Percentiles rank a stretch among this genome's conserved stretches.
Evolutionary conservation across 2,888 invertebrate species (phyloP).

Genomic region (Scaeva pyrastri): DNA sequence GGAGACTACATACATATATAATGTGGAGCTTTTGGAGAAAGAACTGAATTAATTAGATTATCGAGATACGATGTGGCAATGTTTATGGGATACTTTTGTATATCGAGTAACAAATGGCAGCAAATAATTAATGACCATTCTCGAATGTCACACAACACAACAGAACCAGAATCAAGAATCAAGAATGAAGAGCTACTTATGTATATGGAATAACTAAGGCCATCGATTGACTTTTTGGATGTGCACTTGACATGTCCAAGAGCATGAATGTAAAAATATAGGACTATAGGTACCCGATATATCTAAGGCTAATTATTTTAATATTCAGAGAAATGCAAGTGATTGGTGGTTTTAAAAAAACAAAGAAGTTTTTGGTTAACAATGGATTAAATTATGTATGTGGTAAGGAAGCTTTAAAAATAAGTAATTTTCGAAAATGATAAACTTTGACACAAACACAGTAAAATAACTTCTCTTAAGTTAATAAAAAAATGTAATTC

Average conservation of each 20-base stretch:
- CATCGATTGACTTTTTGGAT: conserved; percentile 61
- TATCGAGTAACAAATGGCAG: conserved; percentile 69
- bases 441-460: too few species aligned
- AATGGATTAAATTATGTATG: too few species aligned
- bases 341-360: not conserved
- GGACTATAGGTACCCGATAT: not conserved
- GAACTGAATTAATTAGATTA: conserved; percentile 73
- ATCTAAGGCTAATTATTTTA: not conserved
- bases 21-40: conserved; percentile 12
- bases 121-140: conserved; percentile 64
- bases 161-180: not conserved
- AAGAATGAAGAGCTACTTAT: conserved; percentile 28
- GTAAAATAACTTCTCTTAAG: too few species aligned
- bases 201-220: conserved; percentile 2
- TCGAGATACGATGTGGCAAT: conserved; percentile 59
- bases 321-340: not conserved
- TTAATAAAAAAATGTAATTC: too few species aligned
- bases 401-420: too few species aligned
- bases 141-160: conserved; percentile 46
- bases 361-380: not conserved
- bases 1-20: not conserved
- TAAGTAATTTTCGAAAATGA: too few species aligned
- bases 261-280: conserved; percentile 4
- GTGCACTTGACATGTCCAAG: conserved; percentile 60
- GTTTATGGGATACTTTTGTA: not conserved